These are phyloP conservation scores for Cantharis flavilabris DNA, from an alignment of 2,888 invertebrate species.

Conservation along the genomic window DNA sequence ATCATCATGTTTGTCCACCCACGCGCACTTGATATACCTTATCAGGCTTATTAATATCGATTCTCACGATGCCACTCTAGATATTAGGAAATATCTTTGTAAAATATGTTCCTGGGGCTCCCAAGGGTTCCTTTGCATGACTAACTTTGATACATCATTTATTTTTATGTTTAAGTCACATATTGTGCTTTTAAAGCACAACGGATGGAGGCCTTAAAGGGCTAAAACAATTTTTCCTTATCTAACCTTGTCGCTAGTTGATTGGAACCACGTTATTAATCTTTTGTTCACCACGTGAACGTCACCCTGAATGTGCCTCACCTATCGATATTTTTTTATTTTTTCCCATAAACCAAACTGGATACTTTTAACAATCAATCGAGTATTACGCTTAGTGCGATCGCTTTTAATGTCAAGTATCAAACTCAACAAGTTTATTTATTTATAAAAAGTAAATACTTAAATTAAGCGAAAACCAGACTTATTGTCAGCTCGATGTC, in stretches of 20 bases:
- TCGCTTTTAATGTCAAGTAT: neutral
- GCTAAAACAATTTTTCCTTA: conserved; percentile 11
- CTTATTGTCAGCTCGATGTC: neutral
- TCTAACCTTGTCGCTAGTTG: neutral
- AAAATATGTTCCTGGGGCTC: conserved; percentile 18
- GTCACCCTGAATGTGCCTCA: neutral
- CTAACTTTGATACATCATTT: conserved; percentile 18
- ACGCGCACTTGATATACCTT: conserved; percentile 24
- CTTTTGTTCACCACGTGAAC: conserved; percentile 3
- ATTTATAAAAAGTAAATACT: neutral
- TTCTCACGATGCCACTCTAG: conserved; percentile 23
- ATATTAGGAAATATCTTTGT: conserved; percentile 19
- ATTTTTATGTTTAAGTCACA: conserved; percentile 15
- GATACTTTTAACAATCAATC: neutral
- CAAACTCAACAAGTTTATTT: neutral
- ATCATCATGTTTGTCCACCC: conserved; percentile 28
- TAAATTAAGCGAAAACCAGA: neutral
- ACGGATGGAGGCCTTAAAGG: conserved; percentile 18
- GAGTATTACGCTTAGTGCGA: neutral
- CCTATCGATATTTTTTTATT: neutral
- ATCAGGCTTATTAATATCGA: conserved; percentile 27
- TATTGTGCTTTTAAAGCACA: conserved; percentile 20
- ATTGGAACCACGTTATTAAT: neutral
- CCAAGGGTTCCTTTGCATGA: conserved; percentile 21
- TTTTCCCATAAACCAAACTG: neutral